A percentile compares a stretch with the other conserved stretches of the same genome.
phyloP scores from a whole-genome alignment of 2,797 vertebrate genomes.

The Labeo calbasu region DNA sequence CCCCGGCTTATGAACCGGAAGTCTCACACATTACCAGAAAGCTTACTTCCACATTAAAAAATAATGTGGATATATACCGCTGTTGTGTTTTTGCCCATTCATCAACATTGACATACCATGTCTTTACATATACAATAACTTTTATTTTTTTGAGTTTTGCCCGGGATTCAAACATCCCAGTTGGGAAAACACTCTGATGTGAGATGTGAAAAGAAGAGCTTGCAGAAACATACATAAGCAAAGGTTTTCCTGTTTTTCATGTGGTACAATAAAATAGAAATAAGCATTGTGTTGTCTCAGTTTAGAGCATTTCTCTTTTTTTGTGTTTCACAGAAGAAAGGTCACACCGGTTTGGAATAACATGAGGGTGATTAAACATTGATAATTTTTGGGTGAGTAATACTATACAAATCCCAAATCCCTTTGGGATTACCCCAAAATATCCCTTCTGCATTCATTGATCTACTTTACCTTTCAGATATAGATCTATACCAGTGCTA shows the following conservation, averaged over 20 bases:
- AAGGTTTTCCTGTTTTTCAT: not conserved
- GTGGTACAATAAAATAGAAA: not conserved
- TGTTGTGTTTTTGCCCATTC: not conserved
- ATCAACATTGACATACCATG: not conserved
- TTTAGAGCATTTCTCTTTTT: not conserved
- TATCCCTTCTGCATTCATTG: not conserved
- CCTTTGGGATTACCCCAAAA: not conserved
- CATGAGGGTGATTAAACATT: not conserved
- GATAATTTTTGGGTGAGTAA: not conserved
- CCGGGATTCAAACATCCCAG: constrained; percentile 41
- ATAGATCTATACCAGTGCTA: not conserved
- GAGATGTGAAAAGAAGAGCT: constrained; percentile 48
- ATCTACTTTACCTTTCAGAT: not conserved
- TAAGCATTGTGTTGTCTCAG: not conserved
- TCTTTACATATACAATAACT: constrained; percentile 17
- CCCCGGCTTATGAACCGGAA: too few species aligned
- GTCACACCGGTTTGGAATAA: not conserved
- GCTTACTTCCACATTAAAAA: too few species aligned
- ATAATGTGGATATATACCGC: too few species aligned
- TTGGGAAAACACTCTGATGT: constrained; percentile 62
- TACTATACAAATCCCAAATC: not conserved
- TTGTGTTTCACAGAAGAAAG: not conserved
- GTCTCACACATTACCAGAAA: too few species aligned
- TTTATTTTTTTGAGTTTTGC: constrained; percentile 38
- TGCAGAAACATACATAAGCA: not conserved